Base-by-base conservation (phyloP, 1,140 invertebrate genomes). In the Brachionus asplanchnoidis region DNA sequence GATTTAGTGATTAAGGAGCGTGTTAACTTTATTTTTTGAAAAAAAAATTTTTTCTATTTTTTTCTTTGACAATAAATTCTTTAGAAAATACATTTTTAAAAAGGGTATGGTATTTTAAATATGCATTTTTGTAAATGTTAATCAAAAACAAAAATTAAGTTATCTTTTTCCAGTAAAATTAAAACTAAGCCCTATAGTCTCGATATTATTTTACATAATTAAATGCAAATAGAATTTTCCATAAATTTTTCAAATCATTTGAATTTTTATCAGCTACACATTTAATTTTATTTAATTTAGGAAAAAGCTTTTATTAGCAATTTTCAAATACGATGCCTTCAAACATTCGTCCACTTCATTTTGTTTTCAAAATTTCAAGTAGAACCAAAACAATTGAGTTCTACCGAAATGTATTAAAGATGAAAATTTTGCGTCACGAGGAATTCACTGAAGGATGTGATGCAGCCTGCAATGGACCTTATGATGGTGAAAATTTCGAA, bases 391-490 rank as follows among this genome's bases (percentile, higher is more conserved):
- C 95, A 1, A 92, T 93, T 0, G 93, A 94, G 88, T 99, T 98
- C 90, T 98, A 95, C 88, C 91, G 93, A 65, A 93, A 96, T 88
- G 92, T 96, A 86, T 91, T 99, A 23, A 95, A 95, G 86, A 98
- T 98, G 97, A 94, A 96, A 78, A 75, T 98, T 75, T 89, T 98
- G 50, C 92, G 97, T 85, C 97, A 99, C 91, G 97, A 99, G 91
- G 97, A 99, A 91, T 99, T 99, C 90, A 92, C 93, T 85, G 94
- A 97, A 89, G 96, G 96, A 6, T 98, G 97, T 90, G 94, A 96
- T 88, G 97, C 97, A 44, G 92, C 94, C 70, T 98, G 97, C 87
- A 99, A 99, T 93, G 97, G 97, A 95, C 97, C 91, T 92, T 89
- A 86, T 50, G 75, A 70, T 65, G 78, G 20, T 68, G 8, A n/a